Evolutionary conservation across 1,140 invertebrate genomes (phyloP), one percentile per base, ranked within the genome.

Genomic region (Cotesia chilonis): DNA sequence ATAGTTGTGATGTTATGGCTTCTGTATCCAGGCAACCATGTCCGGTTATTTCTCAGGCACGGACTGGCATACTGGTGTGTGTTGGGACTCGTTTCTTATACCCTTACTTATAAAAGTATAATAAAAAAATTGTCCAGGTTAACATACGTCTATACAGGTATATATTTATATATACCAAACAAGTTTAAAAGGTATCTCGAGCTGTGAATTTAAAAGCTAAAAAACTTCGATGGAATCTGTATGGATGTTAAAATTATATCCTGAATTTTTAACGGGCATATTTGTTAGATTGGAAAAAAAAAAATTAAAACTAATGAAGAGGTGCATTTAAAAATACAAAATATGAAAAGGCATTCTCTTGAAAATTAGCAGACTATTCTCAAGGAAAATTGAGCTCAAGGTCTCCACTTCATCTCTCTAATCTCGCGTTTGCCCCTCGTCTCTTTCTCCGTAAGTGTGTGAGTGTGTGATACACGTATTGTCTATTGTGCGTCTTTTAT

Each of bases 351-450:
- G 9, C 5, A 51, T 37, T 66, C 12, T 14, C 55, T 57, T 51
- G 36, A 61, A 63, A 70, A 70, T 61, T 51, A 36, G 20, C 59
- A 54, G 60, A 41, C 47, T 57, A 20, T 64, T 52, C 35, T 60
- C 35, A 37, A 36, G 41, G 41, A 72, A 72, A 72, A 69, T 72
- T 37, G 37, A 35, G 70, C 70, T 67, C 70, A 72, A 72, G 70
- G 70, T 72, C 64, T 67, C 35, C 54, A 41, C 55, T 60, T 67
- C 63, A 67, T 72, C 70, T 67, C 63, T 67, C 70, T 67, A 67
- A 71, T 65, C 61, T 65, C 41, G 38, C 10, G 3, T 66, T 54
- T 72, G 52, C 20, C 70, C 70, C 70, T 9, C 17, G 9, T 60
- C 54, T 47, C 14, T 67, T 37, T 72, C 65, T 65, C 51, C 3